Conservation (phyloP, 2,797 vertebrate genomes). For the Lepilemur septentrionalis region DNA sequence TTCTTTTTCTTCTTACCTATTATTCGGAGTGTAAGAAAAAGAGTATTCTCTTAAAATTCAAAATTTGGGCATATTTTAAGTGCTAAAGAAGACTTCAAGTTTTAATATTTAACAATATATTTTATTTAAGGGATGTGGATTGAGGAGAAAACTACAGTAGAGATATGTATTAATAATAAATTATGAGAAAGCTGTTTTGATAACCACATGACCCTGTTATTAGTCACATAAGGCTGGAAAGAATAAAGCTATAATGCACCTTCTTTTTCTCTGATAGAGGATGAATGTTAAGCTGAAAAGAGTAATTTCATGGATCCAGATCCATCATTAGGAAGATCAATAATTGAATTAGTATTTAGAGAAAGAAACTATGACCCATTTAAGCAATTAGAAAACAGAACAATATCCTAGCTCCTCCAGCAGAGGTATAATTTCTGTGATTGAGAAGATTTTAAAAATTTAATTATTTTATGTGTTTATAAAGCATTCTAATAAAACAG, state of each 20-base stretch:
- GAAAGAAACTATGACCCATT: neutral
- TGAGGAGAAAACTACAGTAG: neutral
- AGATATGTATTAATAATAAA: constrained; percentile 4
- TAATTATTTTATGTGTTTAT: neutral
- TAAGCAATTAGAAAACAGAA: constrained; percentile 24
- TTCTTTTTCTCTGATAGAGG: neutral
- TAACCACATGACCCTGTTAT: neutral
- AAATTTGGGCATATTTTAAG: neutral
- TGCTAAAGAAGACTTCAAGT: constrained; percentile 25
- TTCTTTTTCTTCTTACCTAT: neutral
- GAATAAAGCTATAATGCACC: neutral
- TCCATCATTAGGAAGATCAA: neutral
- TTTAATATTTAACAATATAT: constrained; percentile 54
- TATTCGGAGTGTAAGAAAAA: neutral
- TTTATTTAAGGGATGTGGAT: constrained; percentile 45
- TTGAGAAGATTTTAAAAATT: constrained; percentile 21
- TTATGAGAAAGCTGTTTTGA: constrained; percentile 14
- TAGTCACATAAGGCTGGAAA: neutral
- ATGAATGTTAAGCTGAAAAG: neutral
- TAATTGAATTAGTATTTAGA: constrained; percentile 47
- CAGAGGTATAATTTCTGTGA: constrained; percentile 17
- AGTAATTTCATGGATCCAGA: neutral
- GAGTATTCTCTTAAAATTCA: neutral
- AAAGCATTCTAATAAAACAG: constrained; percentile 3
- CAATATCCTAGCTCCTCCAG: neutral